Conservation (phyloP, 1,140 invertebrate genomes). For the Lamellibrachia luymesi region DNA sequence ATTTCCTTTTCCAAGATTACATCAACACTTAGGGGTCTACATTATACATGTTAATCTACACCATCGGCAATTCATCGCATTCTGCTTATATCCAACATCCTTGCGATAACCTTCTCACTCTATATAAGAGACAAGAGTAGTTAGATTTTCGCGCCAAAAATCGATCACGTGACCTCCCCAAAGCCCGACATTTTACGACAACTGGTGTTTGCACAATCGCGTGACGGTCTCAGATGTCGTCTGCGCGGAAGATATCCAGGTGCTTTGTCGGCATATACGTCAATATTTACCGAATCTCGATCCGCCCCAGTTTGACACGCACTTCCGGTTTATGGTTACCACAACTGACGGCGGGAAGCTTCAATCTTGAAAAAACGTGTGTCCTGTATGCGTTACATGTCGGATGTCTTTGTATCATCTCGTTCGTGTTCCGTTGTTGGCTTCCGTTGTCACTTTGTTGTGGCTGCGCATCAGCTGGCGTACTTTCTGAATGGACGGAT, state of each 20-base stretch:
- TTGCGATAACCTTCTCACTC: background rate
- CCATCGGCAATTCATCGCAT: background rate
- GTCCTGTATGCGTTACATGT: background rate
- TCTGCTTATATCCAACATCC: background rate
- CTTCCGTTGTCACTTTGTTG: background rate
- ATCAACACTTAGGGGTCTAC: background rate
- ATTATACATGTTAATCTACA: background rate
- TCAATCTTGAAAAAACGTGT: background rate
- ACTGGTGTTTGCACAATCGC: background rate
- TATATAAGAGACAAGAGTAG: background rate
- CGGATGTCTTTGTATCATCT: background rate
- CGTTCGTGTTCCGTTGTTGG: background rate
- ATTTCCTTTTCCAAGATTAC: background rate
- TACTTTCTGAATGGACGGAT: background rate
- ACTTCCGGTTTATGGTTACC: background rate
- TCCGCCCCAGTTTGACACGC: background rate
- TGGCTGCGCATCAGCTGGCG: background rate
- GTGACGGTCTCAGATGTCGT: background rate
- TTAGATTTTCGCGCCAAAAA: background rate
- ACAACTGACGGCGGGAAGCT: background rate
- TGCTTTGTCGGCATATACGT: background rate
- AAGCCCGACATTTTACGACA: background rate
- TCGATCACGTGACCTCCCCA: background rate
- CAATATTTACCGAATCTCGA: background rate
- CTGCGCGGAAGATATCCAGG: background rate